phyloP scores from a whole-genome alignment of 2,888 invertebrate species.

The Harpalus rubripes region DNA sequence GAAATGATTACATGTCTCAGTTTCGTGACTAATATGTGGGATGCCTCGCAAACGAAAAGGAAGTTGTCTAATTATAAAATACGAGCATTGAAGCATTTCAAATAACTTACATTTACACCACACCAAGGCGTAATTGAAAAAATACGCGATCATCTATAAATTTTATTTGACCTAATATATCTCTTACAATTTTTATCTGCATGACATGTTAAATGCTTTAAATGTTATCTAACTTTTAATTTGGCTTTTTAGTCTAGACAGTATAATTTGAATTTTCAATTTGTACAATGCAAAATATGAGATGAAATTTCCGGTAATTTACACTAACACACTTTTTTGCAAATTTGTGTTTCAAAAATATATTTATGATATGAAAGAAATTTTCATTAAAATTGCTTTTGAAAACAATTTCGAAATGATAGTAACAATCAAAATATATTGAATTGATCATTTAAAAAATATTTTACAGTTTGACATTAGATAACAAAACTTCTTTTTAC shows the following conservation, averaged over 20 bases:
- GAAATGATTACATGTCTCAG: constrained; percentile 50
- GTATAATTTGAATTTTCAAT: constrained; percentile 29
- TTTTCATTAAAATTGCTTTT: too few species aligned
- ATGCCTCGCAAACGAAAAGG: constrained; percentile 39
- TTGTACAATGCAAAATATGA: constrained; percentile 35
- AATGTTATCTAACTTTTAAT: neutral
- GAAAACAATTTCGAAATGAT: too few species aligned
- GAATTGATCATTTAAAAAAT: too few species aligned
- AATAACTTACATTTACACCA: constrained; percentile 6
- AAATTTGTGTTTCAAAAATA: neutral
- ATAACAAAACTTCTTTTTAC: too few species aligned
- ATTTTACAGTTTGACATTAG: too few species aligned
- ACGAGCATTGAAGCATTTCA: constrained; percentile 50
- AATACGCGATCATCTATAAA: constrained; percentile 24
- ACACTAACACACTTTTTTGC: neutral
- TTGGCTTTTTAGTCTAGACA: constrained; percentile 33
- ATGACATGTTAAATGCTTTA: neutral
- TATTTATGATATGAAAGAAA: too few species aligned
- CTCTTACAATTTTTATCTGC: neutral
- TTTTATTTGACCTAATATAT: constrained; percentile 40
- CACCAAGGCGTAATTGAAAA: constrained; percentile 34
- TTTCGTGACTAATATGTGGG: constrained; percentile 58
- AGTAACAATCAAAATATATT: too few species aligned
- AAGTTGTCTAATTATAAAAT: constrained; percentile 55
- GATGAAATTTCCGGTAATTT: constrained; percentile 45